These are phyloP conservation scores for Micronycteris hirsuta DNA, from an alignment of 2,113 vertebrate genomes.

Conservation along the genomic window DNA sequence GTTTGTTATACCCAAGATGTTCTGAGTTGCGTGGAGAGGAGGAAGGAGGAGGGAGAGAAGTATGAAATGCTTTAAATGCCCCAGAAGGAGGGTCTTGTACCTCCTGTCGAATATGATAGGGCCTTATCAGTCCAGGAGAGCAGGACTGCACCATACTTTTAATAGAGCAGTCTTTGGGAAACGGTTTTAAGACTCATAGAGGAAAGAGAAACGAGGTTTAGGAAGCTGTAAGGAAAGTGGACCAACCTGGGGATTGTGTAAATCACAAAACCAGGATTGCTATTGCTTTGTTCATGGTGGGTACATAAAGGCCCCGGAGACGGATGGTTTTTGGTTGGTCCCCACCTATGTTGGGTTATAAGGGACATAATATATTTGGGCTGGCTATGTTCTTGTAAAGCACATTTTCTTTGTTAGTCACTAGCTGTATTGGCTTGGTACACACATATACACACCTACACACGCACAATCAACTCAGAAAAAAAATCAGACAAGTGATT, in stretches of 20 bases:
- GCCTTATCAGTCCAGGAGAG: not conserved
- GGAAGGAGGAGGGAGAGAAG: not conserved
- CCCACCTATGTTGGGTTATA: not conserved
- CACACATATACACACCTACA: too few species aligned
- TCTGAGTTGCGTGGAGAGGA: not conserved
- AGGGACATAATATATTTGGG: not conserved
- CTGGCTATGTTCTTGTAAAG: not conserved
- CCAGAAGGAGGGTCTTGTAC: not conserved
- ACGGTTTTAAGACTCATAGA: not conserved
- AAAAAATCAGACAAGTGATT: not conserved
- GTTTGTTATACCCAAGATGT: not conserved
- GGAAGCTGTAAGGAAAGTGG: not conserved
- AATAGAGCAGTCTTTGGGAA: not conserved
- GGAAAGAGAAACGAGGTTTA: not conserved
- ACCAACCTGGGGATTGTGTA: not conserved
- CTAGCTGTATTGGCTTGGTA: not conserved
- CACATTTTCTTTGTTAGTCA: not conserved
- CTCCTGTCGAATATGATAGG: not conserved
- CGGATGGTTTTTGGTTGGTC: not conserved
- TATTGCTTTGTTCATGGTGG: not conserved
- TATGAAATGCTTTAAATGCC: not conserved
- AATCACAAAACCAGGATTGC: not conserved
- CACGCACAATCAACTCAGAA: not conserved
- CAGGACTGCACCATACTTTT: too few species aligned
- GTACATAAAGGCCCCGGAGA: not conserved